Base-by-base conservation (phyloP, 2,113 vertebrate genomes). In the Pleuronectes platessa region DNA sequence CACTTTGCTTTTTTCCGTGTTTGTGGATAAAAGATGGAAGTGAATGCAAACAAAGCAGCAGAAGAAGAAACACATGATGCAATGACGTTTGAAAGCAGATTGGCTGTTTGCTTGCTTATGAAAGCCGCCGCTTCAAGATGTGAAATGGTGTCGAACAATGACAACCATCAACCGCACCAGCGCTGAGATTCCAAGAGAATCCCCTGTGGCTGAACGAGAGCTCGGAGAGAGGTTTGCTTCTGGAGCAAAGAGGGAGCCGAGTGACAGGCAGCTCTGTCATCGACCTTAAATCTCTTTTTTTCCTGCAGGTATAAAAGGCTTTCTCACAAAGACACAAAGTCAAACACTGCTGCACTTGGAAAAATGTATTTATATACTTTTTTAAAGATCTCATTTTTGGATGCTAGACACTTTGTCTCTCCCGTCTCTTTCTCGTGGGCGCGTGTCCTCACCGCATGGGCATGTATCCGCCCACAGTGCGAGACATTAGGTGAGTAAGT, bases 141-240 rank as follows among this genome's bases (percentile, higher is more conserved):
- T 77, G 79, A 88, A 86, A 89, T 88, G 64, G 54, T 86, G 76
- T 82, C 88, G 75, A 89, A 89, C 55, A 66, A 78, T 71, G 83
- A 86, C 58, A 87, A 83, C 56, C 56, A 83, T 86, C 83, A 79
- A 80, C 49, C 78, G 68, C 58, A 70, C 67, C 56, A 64, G 62
- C 20, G 63, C 60, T 21, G 60, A 61, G 60, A 61, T 74, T 79
- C 80, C 71, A 73, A 76, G 73, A 74, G 61, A 83, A 69, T 53
- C 40, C 85, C 83, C 83, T 9, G 62, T 14, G 54, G 82, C 54
- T 63, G 58, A 83, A 24, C 77, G 65, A 78, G 55, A 51, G 54
- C 70, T 71, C 78, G 23, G 24, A 68, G 72, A 78, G 72, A 77
- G 61, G 9, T 51, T 51, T 51, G 47, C 18, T 18, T 3, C 47